These are phyloP conservation scores for Seira sanloemensis DNA, from an alignment of 2,888 invertebrate species.

Conservation along the genomic window DNA sequence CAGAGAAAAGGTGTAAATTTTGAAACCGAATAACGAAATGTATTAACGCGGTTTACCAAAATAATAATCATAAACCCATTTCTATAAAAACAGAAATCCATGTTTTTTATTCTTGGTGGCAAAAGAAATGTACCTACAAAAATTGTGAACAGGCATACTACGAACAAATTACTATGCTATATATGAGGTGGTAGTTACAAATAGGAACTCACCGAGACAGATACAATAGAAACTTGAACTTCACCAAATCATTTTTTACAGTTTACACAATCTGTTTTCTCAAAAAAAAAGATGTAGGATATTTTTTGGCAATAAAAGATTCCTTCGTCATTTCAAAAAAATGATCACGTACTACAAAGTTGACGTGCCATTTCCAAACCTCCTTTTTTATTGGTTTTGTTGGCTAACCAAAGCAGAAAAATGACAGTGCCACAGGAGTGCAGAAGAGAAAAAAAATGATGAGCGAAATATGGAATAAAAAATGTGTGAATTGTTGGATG, in stretches of 20 bases:
- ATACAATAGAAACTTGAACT: background rate
- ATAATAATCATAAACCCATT: slow-evolving; percentile 5
- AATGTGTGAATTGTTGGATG: background rate
- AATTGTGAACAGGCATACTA: too few relatives aligned
- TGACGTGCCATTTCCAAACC: slow-evolving; percentile 3
- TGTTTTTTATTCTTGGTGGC: slow-evolving; percentile 7
- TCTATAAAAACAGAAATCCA: background rate
- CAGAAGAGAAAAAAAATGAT: slow-evolving; percentile 6
- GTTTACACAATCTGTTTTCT: background rate
- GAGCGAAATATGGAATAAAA: background rate
- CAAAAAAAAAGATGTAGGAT: background rate
- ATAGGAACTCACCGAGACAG: too few relatives aligned
- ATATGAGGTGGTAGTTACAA: background rate
- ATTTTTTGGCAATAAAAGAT: background rate
- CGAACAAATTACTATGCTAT: too few relatives aligned
- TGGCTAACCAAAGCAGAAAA: slow-evolving; percentile 58
- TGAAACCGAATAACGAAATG: slow-evolving; percentile 11
- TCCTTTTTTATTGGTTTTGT: slow-evolving; percentile 24
- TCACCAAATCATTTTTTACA: background rate
- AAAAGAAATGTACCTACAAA: background rate
- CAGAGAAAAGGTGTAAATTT: background rate
- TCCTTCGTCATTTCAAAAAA: background rate
- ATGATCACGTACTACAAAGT: slow-evolving; percentile 5
- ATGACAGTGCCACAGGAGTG: slow-evolving; percentile 40
- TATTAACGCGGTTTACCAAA: slow-evolving; percentile 15